Evolutionary conservation across 2,113 vertebrate species (phyloP).

Genomic region (Rhinoderma darwinii): DNA sequence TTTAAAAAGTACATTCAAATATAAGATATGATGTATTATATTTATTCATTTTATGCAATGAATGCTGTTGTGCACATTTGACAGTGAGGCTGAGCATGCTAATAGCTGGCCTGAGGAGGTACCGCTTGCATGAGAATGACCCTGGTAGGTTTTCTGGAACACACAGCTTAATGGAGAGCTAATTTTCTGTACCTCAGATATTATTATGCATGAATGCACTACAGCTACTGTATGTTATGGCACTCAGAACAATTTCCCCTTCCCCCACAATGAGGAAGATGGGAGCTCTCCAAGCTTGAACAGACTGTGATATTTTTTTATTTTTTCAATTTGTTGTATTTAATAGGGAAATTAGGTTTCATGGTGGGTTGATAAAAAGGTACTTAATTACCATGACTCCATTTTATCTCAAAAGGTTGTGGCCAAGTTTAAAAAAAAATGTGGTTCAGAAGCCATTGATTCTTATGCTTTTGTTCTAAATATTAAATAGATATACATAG

Average conservation of each 20-base stretch:
- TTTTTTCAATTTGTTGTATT: not conserved
- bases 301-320: not conserved
- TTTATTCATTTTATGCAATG: not conserved
- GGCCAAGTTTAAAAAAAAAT: no score
- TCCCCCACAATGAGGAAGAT: not conserved
- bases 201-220: constrained; percentile 5
- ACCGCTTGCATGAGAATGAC: constrained; percentile 6
- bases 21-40: not conserved
- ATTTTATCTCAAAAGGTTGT: no score
- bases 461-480: no score
- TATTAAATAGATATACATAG: no score
- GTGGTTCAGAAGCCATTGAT: no score
- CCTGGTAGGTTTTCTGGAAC: not conserved
- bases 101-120: constrained; percentile 16
- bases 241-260: not conserved
- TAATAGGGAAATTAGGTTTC: not conserved
- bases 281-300: not conserved
- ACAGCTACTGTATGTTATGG: constrained; percentile 16
- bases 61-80: not conserved
- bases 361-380: not conserved
- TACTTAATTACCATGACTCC: no score
- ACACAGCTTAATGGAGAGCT: constrained; percentile 13
- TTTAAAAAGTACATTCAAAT: not conserved
- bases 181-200: constrained; percentile 21
- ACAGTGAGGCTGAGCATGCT: not conserved